These are phyloP conservation scores for Busseola fusca DNA, from an alignment of 2,888 invertebrate species.

Conservation along the genomic window DNA sequence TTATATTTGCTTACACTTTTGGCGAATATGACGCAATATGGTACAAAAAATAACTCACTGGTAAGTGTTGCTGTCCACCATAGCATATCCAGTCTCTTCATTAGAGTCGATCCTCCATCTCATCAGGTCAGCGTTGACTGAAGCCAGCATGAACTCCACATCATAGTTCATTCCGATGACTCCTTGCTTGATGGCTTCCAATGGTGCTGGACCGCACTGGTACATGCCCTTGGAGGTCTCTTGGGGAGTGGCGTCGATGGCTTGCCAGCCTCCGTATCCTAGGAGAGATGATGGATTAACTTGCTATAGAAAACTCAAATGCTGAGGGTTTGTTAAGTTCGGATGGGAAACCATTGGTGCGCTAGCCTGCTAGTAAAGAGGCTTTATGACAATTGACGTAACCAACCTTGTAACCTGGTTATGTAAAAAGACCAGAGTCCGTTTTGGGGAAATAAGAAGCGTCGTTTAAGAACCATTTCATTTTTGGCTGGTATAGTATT, in stretches of 20 bases:
- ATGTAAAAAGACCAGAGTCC: too few relatives aligned
- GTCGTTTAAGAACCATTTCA: neutral
- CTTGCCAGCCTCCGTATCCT: constrained; percentile 97
- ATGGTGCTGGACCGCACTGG: constrained; percentile 94
- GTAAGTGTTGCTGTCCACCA: constrained; percentile 92
- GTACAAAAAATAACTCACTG: constrained; percentile 87
- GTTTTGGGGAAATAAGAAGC: neutral
- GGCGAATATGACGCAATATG: too few relatives aligned
- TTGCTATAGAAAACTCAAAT: neutral
- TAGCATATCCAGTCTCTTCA: constrained; percentile 90
- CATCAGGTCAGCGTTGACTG: constrained; percentile 95
- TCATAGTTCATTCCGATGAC: constrained; percentile 93
- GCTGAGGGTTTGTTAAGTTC: too few relatives aligned
- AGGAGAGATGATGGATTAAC: constrained; percentile 45
- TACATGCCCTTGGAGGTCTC: constrained; percentile 92
- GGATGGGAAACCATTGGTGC: neutral
- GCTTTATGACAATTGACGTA: neutral
- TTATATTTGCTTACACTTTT: too few relatives aligned
- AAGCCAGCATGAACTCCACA: constrained; percentile 93
- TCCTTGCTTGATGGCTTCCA: constrained; percentile 93
- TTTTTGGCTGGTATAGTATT: neutral
- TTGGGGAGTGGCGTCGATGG: constrained; percentile 95
- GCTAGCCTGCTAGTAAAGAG: neutral
- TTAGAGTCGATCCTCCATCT: constrained; percentile 92
- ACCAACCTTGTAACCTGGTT: too few relatives aligned